Evolutionary conservation across 30 jellyfish, hydroid and myxozoan genomes (phyloP), one percentile per base, ranked within the genome.

Genomic region (Pseudorhiza aurosa): DNA sequence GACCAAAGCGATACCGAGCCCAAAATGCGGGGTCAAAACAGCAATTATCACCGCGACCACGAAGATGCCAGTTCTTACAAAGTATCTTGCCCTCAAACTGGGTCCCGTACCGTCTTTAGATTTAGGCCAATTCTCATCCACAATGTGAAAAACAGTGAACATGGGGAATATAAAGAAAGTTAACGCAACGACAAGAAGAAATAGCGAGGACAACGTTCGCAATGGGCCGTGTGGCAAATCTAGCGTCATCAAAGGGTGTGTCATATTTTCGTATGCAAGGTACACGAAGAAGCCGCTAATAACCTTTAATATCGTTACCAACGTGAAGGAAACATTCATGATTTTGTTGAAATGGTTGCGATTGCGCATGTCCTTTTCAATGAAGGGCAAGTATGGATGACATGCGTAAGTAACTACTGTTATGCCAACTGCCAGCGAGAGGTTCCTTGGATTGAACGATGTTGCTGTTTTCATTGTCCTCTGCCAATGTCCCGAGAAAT

Each of bases 321-420:
- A 27, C 8, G 73, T 14, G 70, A 71, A 88, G 0, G 95, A 88
- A 0, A 70, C 47, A 39, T 88, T 88, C 95, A 88, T 88, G 6
- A 88, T 77, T 14, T 42, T 75, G 53, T 77, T 73, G 51, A 88
- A 64, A 26, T 65, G 79, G 15, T 50, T 72, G 18, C 86, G 74
- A 31, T 88, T 63, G 35, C 67, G 64, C 97, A 88, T 88, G 74
- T 75, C 88, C 29, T 73, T 71, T 44, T 88, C 97, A 8, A 88
- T 81, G 50, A 88, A 87, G 17, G 97, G 87, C 40, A 88, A 44
- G 60, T 88, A 88, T 68, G 89, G 89, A 45, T 88, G 97, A 35
- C 94, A 72, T 17, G 97, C 89, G 57, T 88, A 81, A 21, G 90
- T 63, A 12, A 85, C 97, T 9, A 88, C 65, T 19, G 89, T 62